Conservation (phyloP, 2,113 vertebrate species). For the Oryzias javanicus region DNA sequence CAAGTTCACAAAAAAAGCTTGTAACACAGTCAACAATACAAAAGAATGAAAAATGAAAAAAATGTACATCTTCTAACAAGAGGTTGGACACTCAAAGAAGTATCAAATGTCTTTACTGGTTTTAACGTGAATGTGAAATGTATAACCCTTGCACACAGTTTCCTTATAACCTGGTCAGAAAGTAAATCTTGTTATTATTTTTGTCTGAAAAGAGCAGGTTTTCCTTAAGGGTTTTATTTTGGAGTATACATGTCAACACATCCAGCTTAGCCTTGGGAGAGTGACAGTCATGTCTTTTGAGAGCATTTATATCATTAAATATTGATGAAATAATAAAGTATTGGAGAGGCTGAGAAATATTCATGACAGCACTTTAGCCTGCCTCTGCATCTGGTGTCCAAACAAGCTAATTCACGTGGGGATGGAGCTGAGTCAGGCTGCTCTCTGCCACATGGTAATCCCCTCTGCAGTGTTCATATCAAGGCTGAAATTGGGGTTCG, state of each 20-base stretch:
- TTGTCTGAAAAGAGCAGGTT: neutral
- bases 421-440: constrained; percentile 48
- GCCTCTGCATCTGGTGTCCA: constrained; percentile 9
- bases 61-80: too few relatives aligned
- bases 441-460: constrained; percentile 29
- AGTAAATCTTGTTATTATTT: too few relatives aligned
- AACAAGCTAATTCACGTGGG: constrained; percentile 24
- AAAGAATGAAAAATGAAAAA: too few relatives aligned
- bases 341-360: constrained; percentile 23
- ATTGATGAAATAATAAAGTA: constrained; percentile 55
- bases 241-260: constrained; percentile 20
- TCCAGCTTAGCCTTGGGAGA: constrained; percentile 30
- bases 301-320: constrained; percentile 54
- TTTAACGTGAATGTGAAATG: too few relatives aligned
- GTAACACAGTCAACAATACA: too few relatives aligned
- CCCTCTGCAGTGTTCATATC: constrained; percentile 28
- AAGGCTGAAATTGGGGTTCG: constrained; percentile 18
- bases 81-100: too few relatives aligned
- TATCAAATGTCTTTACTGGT: too few relatives aligned
- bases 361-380: constrained; percentile 34
- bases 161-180: too few relatives aligned
- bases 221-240: constrained; percentile 10
- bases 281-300: constrained; percentile 25
- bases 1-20: too few relatives aligned
- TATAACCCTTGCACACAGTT: too few relatives aligned